Base-by-base conservation (phyloP, 2,797 vertebrate species). In the Rhynchonycteris naso region DNA sequence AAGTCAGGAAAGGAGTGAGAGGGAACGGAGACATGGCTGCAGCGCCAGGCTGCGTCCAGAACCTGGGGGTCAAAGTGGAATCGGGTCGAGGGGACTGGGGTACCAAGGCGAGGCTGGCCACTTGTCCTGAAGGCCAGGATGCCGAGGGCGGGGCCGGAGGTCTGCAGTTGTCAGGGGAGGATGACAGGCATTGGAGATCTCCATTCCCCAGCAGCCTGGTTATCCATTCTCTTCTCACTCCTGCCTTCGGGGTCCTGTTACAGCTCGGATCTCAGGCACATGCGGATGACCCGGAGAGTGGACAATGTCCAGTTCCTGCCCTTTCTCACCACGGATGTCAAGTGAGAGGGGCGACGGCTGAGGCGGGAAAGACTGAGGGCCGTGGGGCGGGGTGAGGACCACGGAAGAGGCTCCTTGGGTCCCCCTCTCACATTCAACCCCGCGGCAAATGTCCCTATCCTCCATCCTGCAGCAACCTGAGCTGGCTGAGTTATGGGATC, bases 401-500 rank as follows among this genome's bases (percentile, higher is more conserved):
- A 7, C 9, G 5, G n/a, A 59, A n/a, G 76, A 84, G 74, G 7
- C 19, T 47, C 38, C 12, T 68, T 4, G 82, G 54, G 54, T 19
- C 33, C 66, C 19, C 16, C 21, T 28, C 15, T 2, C 86, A 54
- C 65, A 18, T 8, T 35, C 38, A 65, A 0, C 22, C 50, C 63
- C 6, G 7, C 1, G 47, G 33, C 19, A 18, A 63, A 19, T 22
- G 43, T 22, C 18, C 66, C 63, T 58, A 68, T 63, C 80, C 30
- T 59, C 81, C 89, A 69, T 86, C 93, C 79, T 96, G 89, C 97
- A 99, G 99, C 97, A 99, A 99, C 98, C 96, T 99, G 72, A 98
- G 99, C 72, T 99, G 99, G 99, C 95, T 99, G 96, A 99, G 99
- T 97, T 99, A 99, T 2, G 99, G 99, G 72, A 94, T 98, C 16